Percentiles rank a stretch among this genome's conserved stretches.
phyloP scores from a whole-genome alignment of 2,797 vertebrate species.

The Phrynocephalus vlangalii region DNA sequence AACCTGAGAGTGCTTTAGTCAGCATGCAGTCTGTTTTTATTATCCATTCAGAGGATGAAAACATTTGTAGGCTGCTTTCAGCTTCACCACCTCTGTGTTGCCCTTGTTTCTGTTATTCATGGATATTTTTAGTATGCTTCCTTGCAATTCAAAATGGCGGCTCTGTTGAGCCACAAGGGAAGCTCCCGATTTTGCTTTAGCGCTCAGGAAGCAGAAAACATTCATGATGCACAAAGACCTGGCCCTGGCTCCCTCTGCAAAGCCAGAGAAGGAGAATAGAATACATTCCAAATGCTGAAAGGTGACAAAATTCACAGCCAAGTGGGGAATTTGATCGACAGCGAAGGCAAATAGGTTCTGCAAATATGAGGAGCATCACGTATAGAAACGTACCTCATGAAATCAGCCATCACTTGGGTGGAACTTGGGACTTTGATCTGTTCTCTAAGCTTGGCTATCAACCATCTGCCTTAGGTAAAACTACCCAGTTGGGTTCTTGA shows the following conservation, averaged over 20 bases:
- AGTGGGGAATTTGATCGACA: slow-evolving; percentile 29
- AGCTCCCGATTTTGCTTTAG: background rate
- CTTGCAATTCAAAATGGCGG: background rate
- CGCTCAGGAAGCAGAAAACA: slow-evolving; percentile 29
- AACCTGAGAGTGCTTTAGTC: background rate
- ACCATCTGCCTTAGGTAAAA: slow-evolving; percentile 20
- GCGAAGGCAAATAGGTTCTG: background rate
- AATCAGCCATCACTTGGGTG: slow-evolving; percentile 13
- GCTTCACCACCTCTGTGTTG: background rate
- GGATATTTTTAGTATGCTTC: background rate
- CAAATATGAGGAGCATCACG: background rate
- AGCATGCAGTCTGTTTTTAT: background rate
- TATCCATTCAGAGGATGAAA: background rate
- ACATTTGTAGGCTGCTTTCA: background rate
- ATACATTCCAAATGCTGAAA: slow-evolving; percentile 22
- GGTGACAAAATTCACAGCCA: background rate
- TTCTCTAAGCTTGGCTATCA: slow-evolving; percentile 14
- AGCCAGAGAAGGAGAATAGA: background rate
- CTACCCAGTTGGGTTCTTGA: background rate
- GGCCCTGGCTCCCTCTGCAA: background rate
- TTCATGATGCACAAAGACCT: background rate
- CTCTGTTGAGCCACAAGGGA: background rate
- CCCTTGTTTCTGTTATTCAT: background rate
- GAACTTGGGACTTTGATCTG: background rate
- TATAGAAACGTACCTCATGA: background rate